These are phyloP conservation scores for Diplosoma virens DNA, from an alignment of 23 tunicate species.

Conservation along the genomic window DNA sequence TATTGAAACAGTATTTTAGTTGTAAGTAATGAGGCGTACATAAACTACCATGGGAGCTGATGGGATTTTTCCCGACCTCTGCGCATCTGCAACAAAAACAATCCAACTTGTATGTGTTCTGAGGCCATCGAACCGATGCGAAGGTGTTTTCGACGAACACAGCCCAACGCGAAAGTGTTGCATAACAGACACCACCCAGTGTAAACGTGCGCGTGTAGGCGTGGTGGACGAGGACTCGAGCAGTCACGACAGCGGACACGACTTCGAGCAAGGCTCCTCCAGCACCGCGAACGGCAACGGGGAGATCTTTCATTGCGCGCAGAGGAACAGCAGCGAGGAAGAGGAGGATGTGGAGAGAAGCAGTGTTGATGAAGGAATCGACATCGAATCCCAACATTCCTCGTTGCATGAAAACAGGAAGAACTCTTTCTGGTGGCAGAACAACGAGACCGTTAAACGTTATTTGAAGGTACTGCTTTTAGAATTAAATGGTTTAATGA, in stretches of 20 bases:
- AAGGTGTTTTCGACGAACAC: too few species aligned
- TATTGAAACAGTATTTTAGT: too few species aligned
- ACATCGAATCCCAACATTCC: conserved; percentile 57
- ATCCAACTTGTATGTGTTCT: too few species aligned
- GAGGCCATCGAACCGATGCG: too few species aligned
- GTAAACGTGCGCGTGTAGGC: too few species aligned
- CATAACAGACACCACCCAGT: too few species aligned
- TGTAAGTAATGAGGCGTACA: too few species aligned
- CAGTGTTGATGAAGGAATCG: conserved; percentile 92
- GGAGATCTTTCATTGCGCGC: neutral
- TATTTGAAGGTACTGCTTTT: conserved; percentile 19
- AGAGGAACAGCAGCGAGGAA: conserved; percentile 6
- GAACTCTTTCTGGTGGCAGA: conserved; percentile 30
- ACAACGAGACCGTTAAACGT: conserved; percentile 7
- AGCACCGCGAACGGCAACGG: neutral
- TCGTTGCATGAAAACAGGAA: conserved; percentile 4
- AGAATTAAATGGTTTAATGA: too few species aligned
- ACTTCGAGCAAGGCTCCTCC: conserved; percentile 39
- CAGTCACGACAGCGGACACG: conserved; percentile 91
- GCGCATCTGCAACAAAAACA: too few species aligned
- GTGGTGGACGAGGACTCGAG: conserved; percentile 66
- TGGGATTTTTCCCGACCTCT: too few species aligned
- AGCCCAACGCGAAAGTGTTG: too few species aligned
- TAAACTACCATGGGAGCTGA: too few species aligned
- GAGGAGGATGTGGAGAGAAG: conserved; percentile 45